Evolutionary conservation across 2,888 invertebrate genomes (phyloP).

Genomic region (Eupithecia vulgata): DNA sequence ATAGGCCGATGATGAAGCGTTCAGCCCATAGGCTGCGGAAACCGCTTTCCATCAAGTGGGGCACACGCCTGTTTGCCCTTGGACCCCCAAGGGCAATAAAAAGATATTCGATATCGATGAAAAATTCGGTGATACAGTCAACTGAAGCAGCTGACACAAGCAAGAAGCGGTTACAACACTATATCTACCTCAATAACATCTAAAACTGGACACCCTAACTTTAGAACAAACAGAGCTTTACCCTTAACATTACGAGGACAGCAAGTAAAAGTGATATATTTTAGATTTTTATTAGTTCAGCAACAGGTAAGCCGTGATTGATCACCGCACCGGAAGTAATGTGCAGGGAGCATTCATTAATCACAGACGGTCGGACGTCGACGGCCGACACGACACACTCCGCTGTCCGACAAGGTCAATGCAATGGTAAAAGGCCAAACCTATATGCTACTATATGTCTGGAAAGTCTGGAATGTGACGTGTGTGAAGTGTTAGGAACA

Average conservation of each 20-base stretch:
- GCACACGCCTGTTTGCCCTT: too few relatives aligned
- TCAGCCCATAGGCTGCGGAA: too few relatives aligned
- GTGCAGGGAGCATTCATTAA: slow-evolving; percentile 52
- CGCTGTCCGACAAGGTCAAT: slow-evolving; percentile 40
- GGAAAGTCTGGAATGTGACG: too few relatives aligned
- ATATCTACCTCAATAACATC: too few relatives aligned
- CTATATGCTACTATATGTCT: neutral
- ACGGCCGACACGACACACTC: slow-evolving; percentile 31
- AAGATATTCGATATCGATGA: too few relatives aligned
- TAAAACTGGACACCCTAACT: too few relatives aligned
- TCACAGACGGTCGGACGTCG: slow-evolving; percentile 49
- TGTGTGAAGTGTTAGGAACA: neutral
- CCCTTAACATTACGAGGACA: neutral
- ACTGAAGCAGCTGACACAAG: too few relatives aligned
- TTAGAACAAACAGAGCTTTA: neutral
- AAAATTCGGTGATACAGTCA: too few relatives aligned
- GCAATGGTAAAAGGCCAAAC: slow-evolving; percentile 17
- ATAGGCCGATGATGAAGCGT: too few relatives aligned
- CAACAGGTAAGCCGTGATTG: slow-evolving; percentile 62
- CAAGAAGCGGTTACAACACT: too few relatives aligned
- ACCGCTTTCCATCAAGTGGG: too few relatives aligned
- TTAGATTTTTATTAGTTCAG: slow-evolving; percentile 25
- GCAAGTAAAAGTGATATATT: slow-evolving; percentile 3
- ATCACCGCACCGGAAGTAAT: slow-evolving; percentile 57
- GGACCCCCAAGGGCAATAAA: too few relatives aligned